A percentile compares a stretch with the other conserved stretches of the same genome.
Evolutionary conservation across 2,888 invertebrate genomes (phyloP).

Genomic region (Volucella inflata): DNA sequence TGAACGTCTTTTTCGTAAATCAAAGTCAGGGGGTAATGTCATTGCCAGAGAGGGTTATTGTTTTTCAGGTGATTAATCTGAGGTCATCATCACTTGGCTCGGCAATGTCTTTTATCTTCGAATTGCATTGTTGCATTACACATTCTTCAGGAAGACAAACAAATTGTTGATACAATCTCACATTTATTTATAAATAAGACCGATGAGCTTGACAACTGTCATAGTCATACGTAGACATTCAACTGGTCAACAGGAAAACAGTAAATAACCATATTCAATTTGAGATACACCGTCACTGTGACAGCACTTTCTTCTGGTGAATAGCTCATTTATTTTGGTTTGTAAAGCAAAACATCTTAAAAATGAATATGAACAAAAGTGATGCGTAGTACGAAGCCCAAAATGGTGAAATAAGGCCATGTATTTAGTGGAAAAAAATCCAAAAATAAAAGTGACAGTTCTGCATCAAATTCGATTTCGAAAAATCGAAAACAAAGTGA

Average conservation of each 20-base stretch:
- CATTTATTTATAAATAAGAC: background rate
- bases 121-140: constrained; percentile 5
- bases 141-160: constrained; percentile 19
- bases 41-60: constrained; percentile 23
- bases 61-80: constrained; percentile 58
- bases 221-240: constrained; percentile 21
- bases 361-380: constrained; percentile 21
- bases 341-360: constrained; percentile 16
- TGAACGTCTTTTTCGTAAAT: constrained; percentile 21
- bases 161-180: background rate
- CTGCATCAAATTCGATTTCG: constrained; percentile 25
- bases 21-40: constrained; percentile 55
- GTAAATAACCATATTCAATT: background rate
- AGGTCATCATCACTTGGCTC: constrained; percentile 58
- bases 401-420: constrained; percentile 37
- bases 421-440: constrained; percentile 3
- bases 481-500: background rate
- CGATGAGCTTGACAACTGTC: constrained; percentile 21
- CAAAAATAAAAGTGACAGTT: constrained; percentile 54
- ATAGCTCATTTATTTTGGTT: background rate
- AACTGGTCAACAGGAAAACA: background rate
- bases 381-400: constrained; percentile 43
- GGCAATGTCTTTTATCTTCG: constrained; percentile 15
- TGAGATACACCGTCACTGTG: background rate
- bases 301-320: background rate